Conservation (phyloP, 2,113 vertebrate species). For the Rhinopithecus roxellana region DNA sequence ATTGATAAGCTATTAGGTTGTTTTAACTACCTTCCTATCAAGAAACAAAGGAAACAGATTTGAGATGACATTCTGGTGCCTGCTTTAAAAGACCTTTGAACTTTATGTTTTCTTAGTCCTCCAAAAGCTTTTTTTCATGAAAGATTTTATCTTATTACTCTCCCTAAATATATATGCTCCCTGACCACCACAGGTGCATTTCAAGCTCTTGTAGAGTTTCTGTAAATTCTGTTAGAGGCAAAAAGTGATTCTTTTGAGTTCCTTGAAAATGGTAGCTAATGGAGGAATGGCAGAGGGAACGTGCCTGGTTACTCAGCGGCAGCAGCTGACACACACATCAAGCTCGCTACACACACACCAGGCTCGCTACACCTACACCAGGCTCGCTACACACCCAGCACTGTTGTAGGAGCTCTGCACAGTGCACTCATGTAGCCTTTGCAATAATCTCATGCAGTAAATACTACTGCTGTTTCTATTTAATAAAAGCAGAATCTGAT, state of each 20-base stretch:
- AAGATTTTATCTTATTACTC: slow-evolving; percentile 48
- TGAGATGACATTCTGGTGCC: slow-evolving; percentile 4
- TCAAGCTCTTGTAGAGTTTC: neutral
- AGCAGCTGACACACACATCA: accelerated
- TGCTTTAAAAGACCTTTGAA: slow-evolving; percentile 39
- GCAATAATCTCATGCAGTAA: neutral
- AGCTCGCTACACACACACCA: accelerated
- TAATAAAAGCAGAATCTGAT: neutral
- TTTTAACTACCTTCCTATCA: slow-evolving; percentile 31
- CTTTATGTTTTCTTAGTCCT: slow-evolving; percentile 48
- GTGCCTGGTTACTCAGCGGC: neutral
- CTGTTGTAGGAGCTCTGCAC: accelerated
- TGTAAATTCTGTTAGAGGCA: slow-evolving; percentile 9
- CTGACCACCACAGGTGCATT: neutral
- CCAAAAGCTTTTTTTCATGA: slow-evolving; percentile 42
- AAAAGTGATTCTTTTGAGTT: neutral
- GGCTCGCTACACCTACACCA: too few relatives aligned
- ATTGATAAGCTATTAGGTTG: slow-evolving; percentile 35
- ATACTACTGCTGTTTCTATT: neutral
- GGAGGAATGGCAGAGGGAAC: neutral
- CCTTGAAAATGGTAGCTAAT: neutral
- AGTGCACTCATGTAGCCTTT: neutral
- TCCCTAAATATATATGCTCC: slow-evolving; percentile 27
- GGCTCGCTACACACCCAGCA: neutral
- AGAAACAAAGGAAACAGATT: slow-evolving; percentile 54